phyloP scores from a whole-genome alignment of 2,888 invertebrate species.

The Tiliacea citrago region DNA sequence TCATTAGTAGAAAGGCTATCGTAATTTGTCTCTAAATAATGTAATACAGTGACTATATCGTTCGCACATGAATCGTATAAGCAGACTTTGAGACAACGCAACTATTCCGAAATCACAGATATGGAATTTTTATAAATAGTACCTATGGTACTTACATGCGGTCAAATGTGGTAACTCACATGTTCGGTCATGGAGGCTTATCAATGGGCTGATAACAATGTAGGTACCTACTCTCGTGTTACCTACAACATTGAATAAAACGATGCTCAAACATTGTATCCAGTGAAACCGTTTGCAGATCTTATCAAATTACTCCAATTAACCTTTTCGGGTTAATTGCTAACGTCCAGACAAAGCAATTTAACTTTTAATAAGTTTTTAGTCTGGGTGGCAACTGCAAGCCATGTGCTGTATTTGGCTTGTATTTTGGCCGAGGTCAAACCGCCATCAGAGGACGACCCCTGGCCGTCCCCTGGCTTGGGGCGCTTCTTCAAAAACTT shows the following conservation, averaged over 20 bases:
- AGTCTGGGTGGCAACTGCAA: conserved; percentile 25
- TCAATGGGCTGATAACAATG: conserved; percentile 23
- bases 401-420: not conserved
- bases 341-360: conserved; percentile 26
- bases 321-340: conserved; percentile 54
- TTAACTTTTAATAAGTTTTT: conserved; percentile 14
- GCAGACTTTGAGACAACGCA: not conserved
- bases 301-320: conserved; percentile 52
- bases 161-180: conserved; percentile 28
- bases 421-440: too few species aligned
- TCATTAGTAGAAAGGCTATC: too few species aligned
- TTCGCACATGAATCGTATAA: not conserved
- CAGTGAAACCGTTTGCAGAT: conserved; percentile 15
- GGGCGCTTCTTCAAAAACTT: too few species aligned
- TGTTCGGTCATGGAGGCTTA: conserved; percentile 19
- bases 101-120: not conserved
- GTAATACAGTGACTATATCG: not conserved
- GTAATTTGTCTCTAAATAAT: not conserved
- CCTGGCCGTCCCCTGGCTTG: too few species aligned
- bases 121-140: not conserved
- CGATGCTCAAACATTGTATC: conserved; percentile 30
- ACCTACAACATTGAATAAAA: conserved; percentile 23
- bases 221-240: conserved; percentile 17
- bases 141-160: conserved; percentile 17
- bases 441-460: too few species aligned